These are phyloP conservation scores for Micropoecilia bifurca DNA, from an alignment of 2,797 vertebrate genomes.

Conservation along the genomic window DNA sequence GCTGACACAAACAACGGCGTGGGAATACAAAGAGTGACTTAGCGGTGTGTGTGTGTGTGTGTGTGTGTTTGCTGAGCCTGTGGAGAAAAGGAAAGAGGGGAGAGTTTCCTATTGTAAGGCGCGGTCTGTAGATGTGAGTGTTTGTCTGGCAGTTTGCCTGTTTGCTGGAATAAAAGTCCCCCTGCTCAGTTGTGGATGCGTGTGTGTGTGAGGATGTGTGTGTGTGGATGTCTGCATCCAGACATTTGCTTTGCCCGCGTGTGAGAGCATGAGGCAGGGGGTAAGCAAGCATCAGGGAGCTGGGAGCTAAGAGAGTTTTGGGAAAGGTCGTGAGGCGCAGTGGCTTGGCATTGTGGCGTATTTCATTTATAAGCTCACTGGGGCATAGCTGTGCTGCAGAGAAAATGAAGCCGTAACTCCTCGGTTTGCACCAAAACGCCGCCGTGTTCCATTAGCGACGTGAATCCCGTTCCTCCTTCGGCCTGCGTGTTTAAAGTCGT, in stretches of 20 bases:
- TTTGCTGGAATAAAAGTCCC: conserved; percentile 35
- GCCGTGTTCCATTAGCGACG: conserved; percentile 45
- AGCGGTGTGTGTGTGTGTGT: conserved; percentile 37
- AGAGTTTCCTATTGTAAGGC: conserved; percentile 15
- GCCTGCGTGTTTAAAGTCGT: conserved; percentile 32
- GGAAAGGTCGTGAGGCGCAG: conserved; percentile 65
- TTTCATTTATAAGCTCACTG: conserved; percentile 72
- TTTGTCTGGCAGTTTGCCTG: conserved; percentile 53
- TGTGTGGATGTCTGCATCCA: conserved; percentile 16
- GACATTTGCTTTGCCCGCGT: conserved; percentile 14
- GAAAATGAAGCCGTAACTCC: conserved; percentile 62
- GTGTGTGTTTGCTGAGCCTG: conserved; percentile 54
- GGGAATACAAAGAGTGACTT: conserved; percentile 59
- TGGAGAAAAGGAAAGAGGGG: conserved; percentile 6
- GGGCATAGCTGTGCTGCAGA: conserved; percentile 66
- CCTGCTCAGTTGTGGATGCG: conserved; percentile 7
- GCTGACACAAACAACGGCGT: conserved; percentile 38
- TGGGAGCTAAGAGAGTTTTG: conserved; percentile 54
- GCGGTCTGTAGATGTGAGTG: conserved; percentile 35
- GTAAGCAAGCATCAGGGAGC: conserved; percentile 46
- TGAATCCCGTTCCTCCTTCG: conserved; percentile 30
- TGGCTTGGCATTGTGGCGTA: conserved; percentile 68
- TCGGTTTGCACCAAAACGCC: conserved; percentile 50
- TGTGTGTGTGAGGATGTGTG: not conserved
- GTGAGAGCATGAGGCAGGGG: conserved; percentile 40